These are phyloP conservation scores for Vulpes lagopus DNA, from an alignment of 2,113 vertebrate species.

Conservation along the genomic window DNA sequence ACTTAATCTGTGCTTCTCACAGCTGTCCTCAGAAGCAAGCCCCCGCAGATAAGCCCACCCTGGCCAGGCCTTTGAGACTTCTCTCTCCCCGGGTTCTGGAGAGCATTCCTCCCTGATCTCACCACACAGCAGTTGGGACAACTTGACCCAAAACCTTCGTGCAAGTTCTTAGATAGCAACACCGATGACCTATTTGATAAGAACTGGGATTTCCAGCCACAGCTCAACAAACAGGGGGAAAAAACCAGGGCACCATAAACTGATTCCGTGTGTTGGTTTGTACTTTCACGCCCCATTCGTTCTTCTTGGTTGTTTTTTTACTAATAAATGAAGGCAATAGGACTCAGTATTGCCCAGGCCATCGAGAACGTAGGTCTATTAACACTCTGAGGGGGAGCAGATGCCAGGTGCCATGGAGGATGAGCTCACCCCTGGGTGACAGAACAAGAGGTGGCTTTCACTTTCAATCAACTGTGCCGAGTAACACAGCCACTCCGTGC, in stretches of 20 bases:
- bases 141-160: not conserved
- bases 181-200: not conserved
- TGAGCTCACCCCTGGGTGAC: not conserved
- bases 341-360: fast-evolving
- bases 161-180: not conserved
- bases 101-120: not conserved
- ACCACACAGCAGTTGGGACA: not conserved
- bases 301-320: not conserved
- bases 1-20: not conserved
- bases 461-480: too few species aligned
- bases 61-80: fast-evolving
- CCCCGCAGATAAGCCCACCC: not conserved
- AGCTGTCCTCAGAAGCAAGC: not conserved
- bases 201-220: not conserved
- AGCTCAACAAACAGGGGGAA: not conserved
- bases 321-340: not conserved
- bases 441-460: not conserved
- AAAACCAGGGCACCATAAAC: not conserved
- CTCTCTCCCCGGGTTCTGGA: not conserved
- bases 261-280: not conserved
- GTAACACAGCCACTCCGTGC: not conserved
- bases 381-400: not conserved
- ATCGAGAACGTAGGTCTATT: fast-evolving
- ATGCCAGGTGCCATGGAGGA: not conserved
- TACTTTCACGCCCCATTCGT: not conserved